These are phyloP conservation scores for Vidua chalybeata DNA, from an alignment of 2,113 vertebrate genomes.

Conservation along the genomic window DNA sequence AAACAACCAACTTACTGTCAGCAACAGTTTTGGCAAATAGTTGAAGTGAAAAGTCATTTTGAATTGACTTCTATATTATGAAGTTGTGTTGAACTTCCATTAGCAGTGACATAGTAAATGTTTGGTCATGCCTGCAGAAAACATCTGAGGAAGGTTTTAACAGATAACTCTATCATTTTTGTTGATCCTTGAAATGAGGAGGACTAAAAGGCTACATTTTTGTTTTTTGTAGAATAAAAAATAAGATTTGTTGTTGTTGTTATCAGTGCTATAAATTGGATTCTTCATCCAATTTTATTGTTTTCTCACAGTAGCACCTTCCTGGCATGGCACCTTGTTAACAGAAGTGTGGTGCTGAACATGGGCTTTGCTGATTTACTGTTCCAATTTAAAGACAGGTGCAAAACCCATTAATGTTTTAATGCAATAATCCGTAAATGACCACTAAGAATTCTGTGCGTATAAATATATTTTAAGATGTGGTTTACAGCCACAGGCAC, in stretches of 20 bases:
- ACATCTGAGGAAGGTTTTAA: not conserved
- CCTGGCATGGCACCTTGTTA: not conserved
- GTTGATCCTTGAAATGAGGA: not conserved
- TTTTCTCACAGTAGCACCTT: not conserved
- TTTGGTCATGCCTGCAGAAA: not conserved
- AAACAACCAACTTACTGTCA: not conserved
- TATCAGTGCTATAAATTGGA: slow-evolving; percentile 13
- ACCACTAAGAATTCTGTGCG: not conserved
- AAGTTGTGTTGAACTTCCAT: not conserved
- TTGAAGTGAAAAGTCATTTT: slow-evolving; percentile 22
- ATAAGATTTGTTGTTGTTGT: not conserved
- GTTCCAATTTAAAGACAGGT: not conserved
- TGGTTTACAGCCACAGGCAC: not conserved
- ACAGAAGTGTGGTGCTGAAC: not conserved
- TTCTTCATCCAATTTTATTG: not conserved
- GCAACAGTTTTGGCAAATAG: slow-evolving; percentile 1
- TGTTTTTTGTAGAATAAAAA: not conserved
- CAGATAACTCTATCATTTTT: not conserved
- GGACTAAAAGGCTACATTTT: not conserved
- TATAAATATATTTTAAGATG: not conserved
- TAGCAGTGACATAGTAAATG: slow-evolving; percentile 4
- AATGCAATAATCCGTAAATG: not conserved
- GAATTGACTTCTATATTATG: not conserved
- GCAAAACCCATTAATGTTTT: not conserved
- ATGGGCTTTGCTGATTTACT: not conserved